A percentile compares a stretch with the other conserved stretches of the same genome.
Conservation (phyloP, 2,888 invertebrate species). For the Ormia ochracea region DNA sequence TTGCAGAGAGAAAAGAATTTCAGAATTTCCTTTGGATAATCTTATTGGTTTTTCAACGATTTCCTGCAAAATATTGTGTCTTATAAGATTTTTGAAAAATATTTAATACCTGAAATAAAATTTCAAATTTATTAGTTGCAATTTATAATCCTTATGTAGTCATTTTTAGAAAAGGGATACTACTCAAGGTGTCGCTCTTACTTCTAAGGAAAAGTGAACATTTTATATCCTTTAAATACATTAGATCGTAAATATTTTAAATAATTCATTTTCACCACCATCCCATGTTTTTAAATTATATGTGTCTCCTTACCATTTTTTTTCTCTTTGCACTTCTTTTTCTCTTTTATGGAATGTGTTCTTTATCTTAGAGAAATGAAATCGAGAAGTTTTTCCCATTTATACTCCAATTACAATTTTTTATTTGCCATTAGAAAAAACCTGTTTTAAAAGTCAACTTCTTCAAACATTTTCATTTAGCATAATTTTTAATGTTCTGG, state of each 20-base stretch:
- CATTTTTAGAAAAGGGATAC: not conserved
- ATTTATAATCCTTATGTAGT: not conserved
- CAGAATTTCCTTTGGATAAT: not conserved
- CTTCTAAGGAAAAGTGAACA: conserved; percentile 26
- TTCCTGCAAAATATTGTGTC: conserved; percentile 20
- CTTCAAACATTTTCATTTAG: too few relatives aligned
- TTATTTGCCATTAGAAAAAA: too few relatives aligned
- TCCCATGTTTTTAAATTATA: not conserved
- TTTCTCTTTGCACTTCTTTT: not conserved
- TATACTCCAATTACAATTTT: too few relatives aligned
- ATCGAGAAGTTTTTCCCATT: too few relatives aligned
- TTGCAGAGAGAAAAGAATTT: too few relatives aligned
- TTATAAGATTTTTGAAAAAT: conserved; percentile 37
- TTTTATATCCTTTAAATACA: not conserved
- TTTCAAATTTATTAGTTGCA: conserved; percentile 37
- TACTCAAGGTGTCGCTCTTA: conserved; percentile 28
- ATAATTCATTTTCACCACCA: not conserved
- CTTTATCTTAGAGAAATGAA: too few relatives aligned
- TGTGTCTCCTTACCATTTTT: not conserved
- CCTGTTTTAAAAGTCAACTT: not conserved
- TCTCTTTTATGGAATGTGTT: too few relatives aligned
- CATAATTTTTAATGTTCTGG: too few relatives aligned
- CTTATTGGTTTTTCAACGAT: not conserved
- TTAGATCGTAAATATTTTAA: conserved; percentile 8
- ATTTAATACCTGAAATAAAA: conserved; percentile 13